Percentiles rank a stretch among this genome's conserved stretches.
Evolutionary conservation across 2,797 vertebrate species (phyloP).

Genomic region (Arrhamphus sclerolepis): DNA sequence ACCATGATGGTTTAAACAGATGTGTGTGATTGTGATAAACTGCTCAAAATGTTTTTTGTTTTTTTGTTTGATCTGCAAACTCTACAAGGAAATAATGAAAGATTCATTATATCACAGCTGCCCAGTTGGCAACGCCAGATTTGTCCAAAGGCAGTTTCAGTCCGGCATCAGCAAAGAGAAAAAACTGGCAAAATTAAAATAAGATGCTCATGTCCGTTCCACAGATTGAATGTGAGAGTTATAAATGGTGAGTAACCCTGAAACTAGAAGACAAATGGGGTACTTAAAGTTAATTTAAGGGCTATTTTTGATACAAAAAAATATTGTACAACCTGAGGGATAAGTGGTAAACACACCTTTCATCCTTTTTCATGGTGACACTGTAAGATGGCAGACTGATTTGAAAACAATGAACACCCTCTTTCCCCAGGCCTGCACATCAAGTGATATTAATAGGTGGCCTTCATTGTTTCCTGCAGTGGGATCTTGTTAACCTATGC

Average conservation of each 20-base stretch:
- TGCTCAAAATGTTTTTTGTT: too few species aligned
- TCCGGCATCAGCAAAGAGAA: neutral
- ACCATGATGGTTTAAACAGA: too few species aligned
- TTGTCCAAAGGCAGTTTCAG: too few species aligned
- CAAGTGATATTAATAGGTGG: conserved; percentile 75
- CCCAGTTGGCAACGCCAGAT: too few species aligned
- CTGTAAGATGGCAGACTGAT: conserved; percentile 47
- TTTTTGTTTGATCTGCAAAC: too few species aligned
- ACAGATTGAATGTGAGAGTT: conserved; percentile 1
- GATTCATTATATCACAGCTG: too few species aligned
- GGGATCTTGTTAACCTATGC: conserved; percentile 73
- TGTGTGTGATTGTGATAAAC: too few species aligned
- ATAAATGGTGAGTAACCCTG: neutral
- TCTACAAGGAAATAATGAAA: too few species aligned
- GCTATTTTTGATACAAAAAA: conserved; percentile 31
- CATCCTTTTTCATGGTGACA: conserved; percentile 31
- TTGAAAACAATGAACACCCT: conserved; percentile 65
- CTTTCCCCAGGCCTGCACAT: conserved; percentile 54
- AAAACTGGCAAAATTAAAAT: neutral
- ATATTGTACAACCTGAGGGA: conserved; percentile 55
- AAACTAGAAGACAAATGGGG: neutral
- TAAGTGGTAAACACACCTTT: conserved; percentile 54
- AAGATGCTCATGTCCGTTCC: neutral
- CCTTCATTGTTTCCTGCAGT: conserved; percentile 66
- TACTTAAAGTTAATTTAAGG: conserved; percentile 14